Base-by-base conservation (phyloP, 2,888 invertebrate species). In the Lysandra bellargus region DNA sequence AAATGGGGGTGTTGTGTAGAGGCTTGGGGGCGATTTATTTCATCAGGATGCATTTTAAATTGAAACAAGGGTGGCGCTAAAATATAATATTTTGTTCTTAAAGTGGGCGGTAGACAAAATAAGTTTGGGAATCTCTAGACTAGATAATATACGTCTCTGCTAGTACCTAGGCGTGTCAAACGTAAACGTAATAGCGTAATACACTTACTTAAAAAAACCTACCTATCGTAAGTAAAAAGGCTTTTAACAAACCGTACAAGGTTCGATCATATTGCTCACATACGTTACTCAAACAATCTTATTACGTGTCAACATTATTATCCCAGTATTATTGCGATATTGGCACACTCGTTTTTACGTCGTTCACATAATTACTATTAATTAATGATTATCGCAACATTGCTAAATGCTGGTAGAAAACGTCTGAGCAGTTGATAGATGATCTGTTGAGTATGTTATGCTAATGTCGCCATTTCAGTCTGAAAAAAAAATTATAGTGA, bases 331-430 rank as follows among this genome's bases (percentile, higher is more conserved):
- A 69, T 78, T 78, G 78, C 78, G 23, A 72, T 73, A 78, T 37
- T 78, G 57, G 64, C 53, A 73, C 72, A 73, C n/a, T 49, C 14
- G 14, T 73, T 73, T 78, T 78, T 73, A 57, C 72, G 72, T 44
- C 44, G 78, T 78, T 78, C 78, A 37, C 78, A 78, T 78, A 57
- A 73, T 23, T 49, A 75, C 44, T 30, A 75, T 75, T 75, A 75
- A 75, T 75, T 44, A 75, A 75, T 49, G 75, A 75, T 75, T 75
- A 75, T 53, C 75, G 75, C 75, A 75, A 75, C 14, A 44, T 40
- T 74, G 44, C 74, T 74, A 49, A 49, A 49, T 23, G 75, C 30
- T 23, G 49, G 5, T 69, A 30, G 4, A 17, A 57, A 57, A 57
- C 44, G 73, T 4, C 5, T 3, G 12, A 44, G 5, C 4, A n/a